Base-by-base conservation (phyloP, 1,140 invertebrate genomes). In the Drosophila jambulina region DNA sequence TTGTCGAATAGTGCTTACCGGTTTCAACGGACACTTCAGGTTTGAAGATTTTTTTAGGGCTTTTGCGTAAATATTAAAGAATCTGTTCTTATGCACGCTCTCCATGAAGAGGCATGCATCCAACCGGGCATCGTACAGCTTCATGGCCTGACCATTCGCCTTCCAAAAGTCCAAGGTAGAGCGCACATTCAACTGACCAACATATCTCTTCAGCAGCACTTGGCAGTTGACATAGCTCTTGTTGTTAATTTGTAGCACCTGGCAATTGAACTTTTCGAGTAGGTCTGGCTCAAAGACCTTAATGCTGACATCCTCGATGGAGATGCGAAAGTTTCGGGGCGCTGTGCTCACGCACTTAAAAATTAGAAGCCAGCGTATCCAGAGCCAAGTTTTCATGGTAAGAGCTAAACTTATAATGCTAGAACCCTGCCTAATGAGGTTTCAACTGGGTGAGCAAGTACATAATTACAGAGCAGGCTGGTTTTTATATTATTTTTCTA, bases 11-110 rank as follows among this genome's bases (percentile, higher is more conserved):
- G 5, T 21, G 34, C 75, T 38, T 17, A 86, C 83, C 46, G 80
- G 79, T 38, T 70, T 80, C 1, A 86, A 25, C 0, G 83, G 83
- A 51, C 83, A 86, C 17, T 27, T 12, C 0, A 40, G 9, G 43
- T 59, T 62, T 1, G 67, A 43, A 45, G 46, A 51, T 19, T 56
- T 38, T 12, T 48, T 46, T 2, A 86, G 49, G n/a, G 29, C 58
- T 9, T 49, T 82, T 1, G 58, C 17, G n/a, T 53, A 78, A 0
- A 64, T 51, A 13, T 43, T 78, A 8, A 86, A 38, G 0, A 82
- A 13, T 23, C 27, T 38, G 27, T 79, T 88, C 13, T 76, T 79
- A 5, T 86, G 76, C 0, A 53, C 4, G n/a, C 25, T 77, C n/a
- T n/a, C 45, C 1, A 87, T 5, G 3, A 86, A 65, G 0, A 21